Evolutionary conservation across 2,113 vertebrate species (phyloP).

Genomic region (Scatophagus argus): DNA sequence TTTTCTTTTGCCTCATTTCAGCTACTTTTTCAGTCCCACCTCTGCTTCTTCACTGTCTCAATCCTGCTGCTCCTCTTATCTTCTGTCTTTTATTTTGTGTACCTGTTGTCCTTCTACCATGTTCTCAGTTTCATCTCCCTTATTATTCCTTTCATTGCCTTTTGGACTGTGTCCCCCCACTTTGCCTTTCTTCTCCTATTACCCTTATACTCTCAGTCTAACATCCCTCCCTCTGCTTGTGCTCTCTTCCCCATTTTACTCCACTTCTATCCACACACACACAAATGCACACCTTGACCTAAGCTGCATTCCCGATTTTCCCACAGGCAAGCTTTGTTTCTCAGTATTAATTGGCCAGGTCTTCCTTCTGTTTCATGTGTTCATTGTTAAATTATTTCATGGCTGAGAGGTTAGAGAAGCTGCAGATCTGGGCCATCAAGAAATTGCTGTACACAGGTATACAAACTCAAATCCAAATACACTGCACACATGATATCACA

Average conservation of each 20-base stretch:
- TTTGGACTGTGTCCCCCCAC: neutral
- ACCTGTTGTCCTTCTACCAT: neutral
- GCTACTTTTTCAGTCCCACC: neutral
- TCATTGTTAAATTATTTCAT: constrained; percentile 54
- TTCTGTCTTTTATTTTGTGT: neutral
- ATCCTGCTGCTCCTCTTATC: neutral
- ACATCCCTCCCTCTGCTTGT: neutral
- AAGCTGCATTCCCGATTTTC: constrained; percentile 18
- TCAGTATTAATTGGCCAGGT: constrained; percentile 48
- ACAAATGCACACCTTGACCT: constrained; percentile 20
- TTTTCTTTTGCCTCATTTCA: neutral
- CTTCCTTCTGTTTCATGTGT: constrained; percentile 27
- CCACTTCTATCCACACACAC: neutral
- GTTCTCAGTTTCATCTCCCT: neutral
- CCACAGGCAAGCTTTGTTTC: constrained; percentile 45
- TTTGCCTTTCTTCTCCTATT: neutral
- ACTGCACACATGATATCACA: neutral
- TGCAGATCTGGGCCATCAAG: constrained; percentile 6
- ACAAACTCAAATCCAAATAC: neutral
- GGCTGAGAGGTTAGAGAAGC: constrained; percentile 31
- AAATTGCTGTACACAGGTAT: constrained; percentile 1
- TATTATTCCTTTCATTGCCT: neutral
- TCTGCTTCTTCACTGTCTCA: neutral
- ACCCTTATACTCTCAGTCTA: neutral
- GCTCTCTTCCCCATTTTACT: constrained; percentile 6